Evolutionary conservation across 2,888 invertebrate species (phyloP).

Genomic region (Ormyrus labotus): DNA sequence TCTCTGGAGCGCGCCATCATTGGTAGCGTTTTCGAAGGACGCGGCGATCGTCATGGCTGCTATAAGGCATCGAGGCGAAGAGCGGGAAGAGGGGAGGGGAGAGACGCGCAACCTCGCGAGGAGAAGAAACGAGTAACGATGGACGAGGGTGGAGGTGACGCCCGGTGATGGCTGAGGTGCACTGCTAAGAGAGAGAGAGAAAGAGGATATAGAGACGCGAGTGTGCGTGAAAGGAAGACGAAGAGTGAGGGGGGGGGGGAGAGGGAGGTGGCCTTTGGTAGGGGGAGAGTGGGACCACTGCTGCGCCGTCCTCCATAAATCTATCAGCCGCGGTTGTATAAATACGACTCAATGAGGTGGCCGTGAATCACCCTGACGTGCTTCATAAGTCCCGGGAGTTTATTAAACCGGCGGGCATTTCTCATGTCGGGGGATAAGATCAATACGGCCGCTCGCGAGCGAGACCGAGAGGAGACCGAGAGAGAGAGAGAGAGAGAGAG

Average conservation of each 20-base stretch:
- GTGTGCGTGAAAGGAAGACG: conserved; percentile 56
- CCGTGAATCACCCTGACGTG: conserved; percentile 76
- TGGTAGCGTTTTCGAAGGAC: conserved; percentile 13
- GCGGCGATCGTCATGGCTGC: conserved; percentile 30
- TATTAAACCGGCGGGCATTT: conserved; percentile 76
- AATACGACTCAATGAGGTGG: conserved; percentile 76
- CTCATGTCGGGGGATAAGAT: conserved; percentile 76
- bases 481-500: conserved; percentile 7
- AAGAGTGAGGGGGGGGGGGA: conserved; percentile 40
- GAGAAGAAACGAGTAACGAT: conserved; percentile 60
- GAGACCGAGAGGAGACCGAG: conserved; percentile 6
- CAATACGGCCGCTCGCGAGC: conserved; percentile 72
- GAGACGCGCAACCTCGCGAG: conserved; percentile 52
- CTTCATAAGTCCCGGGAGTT: conserved; percentile 77
- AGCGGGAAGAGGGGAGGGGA: not conserved
- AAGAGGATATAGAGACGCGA: conserved; percentile 57
- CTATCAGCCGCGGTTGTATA: conserved; percentile 76
- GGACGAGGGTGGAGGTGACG: conserved; percentile 57
- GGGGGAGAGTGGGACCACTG: conserved; percentile 69
- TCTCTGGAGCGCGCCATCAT: conserved; percentile 5
- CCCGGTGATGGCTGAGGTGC: conserved; percentile 44
- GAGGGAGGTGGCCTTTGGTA: conserved; percentile 29
- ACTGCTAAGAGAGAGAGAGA: conserved; percentile 35
- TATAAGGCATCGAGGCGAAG: not conserved
- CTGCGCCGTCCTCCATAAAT: conserved; percentile 76